Conservation (phyloP, 2,888 invertebrate species). For the Polyommatus icarus region DNA sequence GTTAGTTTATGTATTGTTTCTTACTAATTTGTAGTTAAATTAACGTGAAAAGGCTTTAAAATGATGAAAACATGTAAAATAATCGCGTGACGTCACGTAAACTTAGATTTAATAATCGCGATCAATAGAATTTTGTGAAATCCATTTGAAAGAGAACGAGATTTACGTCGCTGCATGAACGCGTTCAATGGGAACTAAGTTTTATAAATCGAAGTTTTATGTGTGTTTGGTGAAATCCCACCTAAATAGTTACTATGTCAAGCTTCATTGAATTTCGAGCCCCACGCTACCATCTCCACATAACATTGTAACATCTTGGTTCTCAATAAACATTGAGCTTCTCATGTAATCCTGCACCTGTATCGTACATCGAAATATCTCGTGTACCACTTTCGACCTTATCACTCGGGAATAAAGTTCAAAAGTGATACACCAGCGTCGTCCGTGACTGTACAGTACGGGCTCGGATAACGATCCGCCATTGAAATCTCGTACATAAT, state of each 20-base stretch:
- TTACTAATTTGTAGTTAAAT: too few relatives aligned
- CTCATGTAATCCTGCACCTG: slow-evolving; percentile 1
- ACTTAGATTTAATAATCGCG: too few relatives aligned
- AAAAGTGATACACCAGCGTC: not conserved
- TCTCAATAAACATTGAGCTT: not conserved
- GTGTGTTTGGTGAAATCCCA: too few relatives aligned
- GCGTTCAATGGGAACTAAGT: too few relatives aligned
- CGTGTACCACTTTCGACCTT: slow-evolving; percentile 6
- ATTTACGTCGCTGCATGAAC: too few relatives aligned
- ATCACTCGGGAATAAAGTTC: not conserved
- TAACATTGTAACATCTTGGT: slow-evolving; percentile 2
- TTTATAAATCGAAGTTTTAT: too few relatives aligned
- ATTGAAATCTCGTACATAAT: slow-evolving; percentile 13
- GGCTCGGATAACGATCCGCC: slow-evolving; percentile 14
- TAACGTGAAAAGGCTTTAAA: too few relatives aligned
- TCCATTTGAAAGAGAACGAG: too few relatives aligned
- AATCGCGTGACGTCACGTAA: too few relatives aligned
- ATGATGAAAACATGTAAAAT: too few relatives aligned
- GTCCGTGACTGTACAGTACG: not conserved
- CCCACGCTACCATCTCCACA: not conserved
- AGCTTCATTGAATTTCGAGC: not conserved
- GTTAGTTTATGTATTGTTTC: too few relatives aligned
- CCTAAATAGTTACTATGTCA: not conserved
- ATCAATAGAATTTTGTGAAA: too few relatives aligned
- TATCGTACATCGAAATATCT: not conserved